Percentiles rank a stretch among this genome's conserved stretches.
These are phyloP conservation scores for Gymnoscopelus braueri DNA, from an alignment of 2,797 vertebrate genomes.

Conservation along the genomic window DNA sequence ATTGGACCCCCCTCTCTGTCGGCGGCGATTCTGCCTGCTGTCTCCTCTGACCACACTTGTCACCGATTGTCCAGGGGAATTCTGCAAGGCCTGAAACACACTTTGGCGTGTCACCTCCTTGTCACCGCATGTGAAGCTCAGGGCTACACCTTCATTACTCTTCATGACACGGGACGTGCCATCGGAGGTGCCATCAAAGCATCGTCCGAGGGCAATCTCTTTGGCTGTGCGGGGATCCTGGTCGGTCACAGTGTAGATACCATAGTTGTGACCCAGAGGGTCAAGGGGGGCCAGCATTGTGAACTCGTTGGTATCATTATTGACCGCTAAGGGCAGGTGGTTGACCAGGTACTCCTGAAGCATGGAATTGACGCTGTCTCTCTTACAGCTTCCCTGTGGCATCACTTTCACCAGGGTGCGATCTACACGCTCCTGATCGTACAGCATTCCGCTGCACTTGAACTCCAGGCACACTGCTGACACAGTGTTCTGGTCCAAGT, in stretches of 20 bases:
- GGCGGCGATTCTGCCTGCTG: conserved; percentile 66
- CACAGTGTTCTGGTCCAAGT: conserved; percentile 80
- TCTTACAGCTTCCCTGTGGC: conserved; percentile 93
- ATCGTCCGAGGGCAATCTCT: conserved; percentile 95
- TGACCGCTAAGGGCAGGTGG: conserved; percentile 93
- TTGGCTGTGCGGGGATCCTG: conserved; percentile 95
- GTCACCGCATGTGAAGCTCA: conserved; percentile 91
- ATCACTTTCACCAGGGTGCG: conserved; percentile 94
- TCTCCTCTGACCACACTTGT: conserved; percentile 69
- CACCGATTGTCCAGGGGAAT: conserved; percentile 59
- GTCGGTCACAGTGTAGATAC: conserved; percentile 98
- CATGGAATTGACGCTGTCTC: conserved; percentile 91
- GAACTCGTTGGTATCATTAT: conserved; percentile 96
- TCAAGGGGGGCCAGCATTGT: conserved; percentile 98
- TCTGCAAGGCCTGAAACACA: conserved; percentile 88
- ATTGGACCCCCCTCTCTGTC: conserved; percentile 74
- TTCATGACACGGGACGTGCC: conserved; percentile 95
- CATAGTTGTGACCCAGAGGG: conserved; percentile 96
- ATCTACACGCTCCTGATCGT: conserved; percentile 94
- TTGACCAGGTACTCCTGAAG: conserved; percentile 97
- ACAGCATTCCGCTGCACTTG: conserved; percentile 98
- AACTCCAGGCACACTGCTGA: conserved; percentile 95
- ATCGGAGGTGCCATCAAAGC: conserved; percentile 95
- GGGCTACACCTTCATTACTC: conserved; percentile 87
- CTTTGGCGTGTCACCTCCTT: conserved; percentile 84